Percentiles rank a stretch among this genome's conserved stretches.
These are phyloP conservation scores for Catostylus mosaicus DNA, from an alignment of 30 jellyfish, hydroid and myxozoan genomes.

Conservation along the genomic window DNA sequence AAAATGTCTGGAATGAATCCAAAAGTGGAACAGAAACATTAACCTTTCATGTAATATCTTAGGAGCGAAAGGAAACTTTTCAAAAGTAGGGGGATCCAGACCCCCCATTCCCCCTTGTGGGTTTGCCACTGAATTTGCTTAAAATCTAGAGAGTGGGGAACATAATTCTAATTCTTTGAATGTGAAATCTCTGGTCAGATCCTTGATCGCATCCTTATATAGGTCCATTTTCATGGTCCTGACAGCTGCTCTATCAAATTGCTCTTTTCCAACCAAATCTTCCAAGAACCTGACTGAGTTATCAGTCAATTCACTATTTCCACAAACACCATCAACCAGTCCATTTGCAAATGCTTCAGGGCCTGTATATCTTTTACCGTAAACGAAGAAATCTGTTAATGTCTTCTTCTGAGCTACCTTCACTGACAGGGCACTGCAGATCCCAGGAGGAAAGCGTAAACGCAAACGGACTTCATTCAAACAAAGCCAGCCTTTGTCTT, in stretches of 20 bases:
- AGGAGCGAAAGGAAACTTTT: not conserved
- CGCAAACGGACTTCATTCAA: conserved; percentile 49
- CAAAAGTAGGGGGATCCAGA: not conserved
- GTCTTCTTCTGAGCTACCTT: conserved; percentile 38
- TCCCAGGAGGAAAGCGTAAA: conserved; percentile 62
- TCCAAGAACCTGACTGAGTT: conserved; percentile 23
- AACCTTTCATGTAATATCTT: too few relatives aligned
- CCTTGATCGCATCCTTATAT: conserved; percentile 30
- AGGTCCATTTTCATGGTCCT: conserved; percentile 70
- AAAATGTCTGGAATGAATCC: too few relatives aligned
- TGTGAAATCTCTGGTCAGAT: conserved; percentile 54
- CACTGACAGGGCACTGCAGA: conserved; percentile 38
- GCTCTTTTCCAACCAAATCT: conserved; percentile 26
- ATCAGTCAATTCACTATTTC: not conserved
- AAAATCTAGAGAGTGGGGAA: conserved; percentile 41
- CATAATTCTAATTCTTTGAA: conserved; percentile 25
- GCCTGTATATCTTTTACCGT: conserved; percentile 59
- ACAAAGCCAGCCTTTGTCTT: conserved; percentile 73
- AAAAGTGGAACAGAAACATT: too few relatives aligned
- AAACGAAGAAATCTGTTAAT: conserved; percentile 34
- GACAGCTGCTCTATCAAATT: conserved; percentile 44
- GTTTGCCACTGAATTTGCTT: too few relatives aligned
- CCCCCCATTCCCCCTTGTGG: not conserved
- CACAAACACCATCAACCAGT: conserved; percentile 42
- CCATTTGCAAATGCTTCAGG: conserved; percentile 43